These are phyloP conservation scores for Spilosoma lubricipeda DNA, from an alignment of 2,888 invertebrate genomes.

Conservation along the genomic window DNA sequence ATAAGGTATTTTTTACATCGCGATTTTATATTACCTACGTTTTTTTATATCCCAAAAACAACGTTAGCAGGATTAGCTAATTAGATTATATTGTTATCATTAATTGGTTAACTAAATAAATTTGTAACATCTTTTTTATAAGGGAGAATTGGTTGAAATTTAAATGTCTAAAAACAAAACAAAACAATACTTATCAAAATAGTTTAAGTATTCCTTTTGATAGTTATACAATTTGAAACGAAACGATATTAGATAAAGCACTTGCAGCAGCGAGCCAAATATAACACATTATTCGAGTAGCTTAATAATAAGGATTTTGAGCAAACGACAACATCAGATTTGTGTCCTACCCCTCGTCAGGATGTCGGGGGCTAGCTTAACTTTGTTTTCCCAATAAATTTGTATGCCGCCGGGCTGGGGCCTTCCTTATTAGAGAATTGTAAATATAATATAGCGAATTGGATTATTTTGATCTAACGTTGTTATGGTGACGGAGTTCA, in stretches of 20 bases:
- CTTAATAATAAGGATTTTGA: constrained; percentile 21
- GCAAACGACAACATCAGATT: constrained; percentile 28
- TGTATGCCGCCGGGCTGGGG: constrained; percentile 46
- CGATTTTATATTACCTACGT: too few relatives aligned
- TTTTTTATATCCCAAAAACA: too few relatives aligned
- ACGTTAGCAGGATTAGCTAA: too few relatives aligned
- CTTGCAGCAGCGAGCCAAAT: background rate
- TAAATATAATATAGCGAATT: constrained; percentile 38
- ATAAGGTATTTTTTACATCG: too few relatives aligned
- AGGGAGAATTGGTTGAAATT: too few relatives aligned
- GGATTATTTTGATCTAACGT: constrained; percentile 42
- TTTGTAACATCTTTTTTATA: too few relatives aligned
- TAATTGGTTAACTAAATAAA: too few relatives aligned
- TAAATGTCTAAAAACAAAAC: too few relatives aligned
- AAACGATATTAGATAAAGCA: background rate
- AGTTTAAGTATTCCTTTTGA: too few relatives aligned
- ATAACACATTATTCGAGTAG: constrained; percentile 12
- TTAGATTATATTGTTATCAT: too few relatives aligned
- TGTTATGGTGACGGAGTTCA: constrained; percentile 8
- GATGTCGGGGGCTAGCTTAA: constrained; percentile 43
- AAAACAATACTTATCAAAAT: too few relatives aligned
- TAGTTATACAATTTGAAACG: too few relatives aligned
- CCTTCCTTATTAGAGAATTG: constrained; percentile 37
- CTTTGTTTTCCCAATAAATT: constrained; percentile 57
- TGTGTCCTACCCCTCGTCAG: constrained; percentile 45